Conservation (phyloP, 2,797 vertebrate species). For the Microcaecilia unicolor region DNA sequence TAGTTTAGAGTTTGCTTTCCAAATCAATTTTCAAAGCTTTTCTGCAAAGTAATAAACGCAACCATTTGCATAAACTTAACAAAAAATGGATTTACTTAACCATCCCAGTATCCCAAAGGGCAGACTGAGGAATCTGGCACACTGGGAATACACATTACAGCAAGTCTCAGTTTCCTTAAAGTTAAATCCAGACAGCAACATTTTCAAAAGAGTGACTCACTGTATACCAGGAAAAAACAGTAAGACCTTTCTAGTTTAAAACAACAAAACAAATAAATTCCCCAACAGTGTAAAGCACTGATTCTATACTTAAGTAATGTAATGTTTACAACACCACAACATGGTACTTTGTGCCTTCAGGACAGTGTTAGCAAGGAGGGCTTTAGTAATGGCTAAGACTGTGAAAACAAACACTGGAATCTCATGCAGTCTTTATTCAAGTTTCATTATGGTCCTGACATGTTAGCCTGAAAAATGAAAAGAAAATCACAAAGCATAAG, state of each 20-base stretch:
- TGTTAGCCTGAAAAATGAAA: conserved; percentile 42
- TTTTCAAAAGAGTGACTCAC: conserved; percentile 37
- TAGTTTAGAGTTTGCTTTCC: not conserved
- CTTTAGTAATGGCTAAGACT: conserved; percentile 46
- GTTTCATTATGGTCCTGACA: conserved; percentile 55
- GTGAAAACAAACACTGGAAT: conserved; percentile 32
- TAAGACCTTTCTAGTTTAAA: conserved; percentile 20
- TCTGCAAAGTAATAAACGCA: not conserved
- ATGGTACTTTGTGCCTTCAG: conserved; percentile 11
- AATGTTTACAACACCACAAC: no score
- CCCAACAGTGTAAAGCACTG: conserved; percentile 18
- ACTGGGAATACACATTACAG: no score
- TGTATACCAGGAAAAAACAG: conserved; percentile 3
- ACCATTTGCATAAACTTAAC: conserved; percentile 33
- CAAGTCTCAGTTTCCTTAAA: no score
- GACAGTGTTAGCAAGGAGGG: conserved; percentile 29
- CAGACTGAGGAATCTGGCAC: no score
- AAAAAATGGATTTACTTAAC: no score
- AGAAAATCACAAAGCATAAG: no score
- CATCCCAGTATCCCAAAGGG: no score
- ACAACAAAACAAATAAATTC: conserved; percentile 1
- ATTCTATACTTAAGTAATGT: no score
- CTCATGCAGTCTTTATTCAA: conserved; percentile 57
- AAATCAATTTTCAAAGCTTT: not conserved
- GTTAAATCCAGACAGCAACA: conserved; percentile 26